Evolutionary conservation across 2,888 invertebrate genomes (phyloP), one percentile per base, ranked within the genome.

Genomic region (Synergus itoensis): DNA sequence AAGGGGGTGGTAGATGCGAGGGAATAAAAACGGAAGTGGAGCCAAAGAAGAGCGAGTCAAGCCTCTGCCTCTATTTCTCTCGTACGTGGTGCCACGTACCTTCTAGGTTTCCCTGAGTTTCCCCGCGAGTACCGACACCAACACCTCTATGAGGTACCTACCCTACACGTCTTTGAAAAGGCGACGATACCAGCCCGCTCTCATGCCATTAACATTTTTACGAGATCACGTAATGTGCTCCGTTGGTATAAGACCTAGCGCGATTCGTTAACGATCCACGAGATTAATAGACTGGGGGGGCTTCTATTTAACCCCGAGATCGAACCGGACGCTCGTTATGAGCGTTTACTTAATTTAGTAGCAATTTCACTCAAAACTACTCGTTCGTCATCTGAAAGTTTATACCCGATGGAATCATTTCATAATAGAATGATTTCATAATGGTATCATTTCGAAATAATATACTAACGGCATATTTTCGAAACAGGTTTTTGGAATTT

Each of bases 181-280:
- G 81, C 78, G 79, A 81, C 79, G 81, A 81, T 81, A 80, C 82
- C 76, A 79, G 77, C 82, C 64, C 76, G 77, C 80, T 83, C 77
- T 85, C 78, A 80, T 79, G 79, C 86, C 86, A 88, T 91, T 90
- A 90, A 90, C 89, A 89, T 90, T 89, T 90, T 91, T 90, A 91
- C 88, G 90, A 89, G 88, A 86, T 90, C 88, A 88, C 90, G 89
- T 90, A 89, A 86, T 83, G 80, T 85, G 84, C 80, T 63, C 81
- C 80, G 76, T 78, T 79, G 78, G 78, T 48, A 41, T 63, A 73
- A 80, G 78, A 75, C 80, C 82, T 69, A 45, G 69, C 82, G 77
- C 85, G 80, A 83, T 85, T 84, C 85, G 86, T 87, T 86, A 87
- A 86, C 84, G 84, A 84, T 82, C 78, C 75, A 76, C 77, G 81